These are phyloP conservation scores for Ptyas mucosa DNA, from an alignment of 2,113 vertebrate species.

Conservation along the genomic window DNA sequence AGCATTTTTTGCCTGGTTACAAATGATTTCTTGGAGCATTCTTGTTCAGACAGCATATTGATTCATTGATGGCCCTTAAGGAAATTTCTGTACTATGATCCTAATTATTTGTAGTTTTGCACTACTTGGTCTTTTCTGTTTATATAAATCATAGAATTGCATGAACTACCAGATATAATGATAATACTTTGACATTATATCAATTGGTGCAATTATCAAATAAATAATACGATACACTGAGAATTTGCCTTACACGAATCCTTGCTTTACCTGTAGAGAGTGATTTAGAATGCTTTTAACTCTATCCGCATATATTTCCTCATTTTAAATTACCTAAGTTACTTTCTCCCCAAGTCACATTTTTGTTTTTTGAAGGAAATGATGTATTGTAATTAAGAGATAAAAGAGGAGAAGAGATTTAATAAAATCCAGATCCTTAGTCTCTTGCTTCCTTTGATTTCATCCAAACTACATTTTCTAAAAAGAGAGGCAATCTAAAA, in stretches of 20 bases:
- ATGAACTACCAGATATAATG: neutral
- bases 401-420: neutral
- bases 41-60: neutral
- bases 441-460: neutral
- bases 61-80: neutral
- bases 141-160: neutral
- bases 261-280: neutral
- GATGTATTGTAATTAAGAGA: neutral
- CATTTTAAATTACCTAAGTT: neutral
- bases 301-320: neutral
- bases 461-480: neutral
- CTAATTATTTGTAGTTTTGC: neutral
- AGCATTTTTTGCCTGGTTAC: neutral
- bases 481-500: neutral
- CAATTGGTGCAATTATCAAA: neutral
- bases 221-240: neutral
- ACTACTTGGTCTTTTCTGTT: neutral
- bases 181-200: neutral
- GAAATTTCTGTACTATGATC: neutral
- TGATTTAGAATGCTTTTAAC: neutral
- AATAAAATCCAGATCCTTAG: neutral
- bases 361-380: neutral
- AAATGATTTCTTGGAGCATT: neutral
- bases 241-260: neutral
- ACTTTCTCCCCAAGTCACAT: neutral